Percentiles rank a stretch among this genome's conserved stretches.
These are phyloP conservation scores for Eristalinus aeneus DNA, from an alignment of 2,888 invertebrate genomes.

Conservation along the genomic window DNA sequence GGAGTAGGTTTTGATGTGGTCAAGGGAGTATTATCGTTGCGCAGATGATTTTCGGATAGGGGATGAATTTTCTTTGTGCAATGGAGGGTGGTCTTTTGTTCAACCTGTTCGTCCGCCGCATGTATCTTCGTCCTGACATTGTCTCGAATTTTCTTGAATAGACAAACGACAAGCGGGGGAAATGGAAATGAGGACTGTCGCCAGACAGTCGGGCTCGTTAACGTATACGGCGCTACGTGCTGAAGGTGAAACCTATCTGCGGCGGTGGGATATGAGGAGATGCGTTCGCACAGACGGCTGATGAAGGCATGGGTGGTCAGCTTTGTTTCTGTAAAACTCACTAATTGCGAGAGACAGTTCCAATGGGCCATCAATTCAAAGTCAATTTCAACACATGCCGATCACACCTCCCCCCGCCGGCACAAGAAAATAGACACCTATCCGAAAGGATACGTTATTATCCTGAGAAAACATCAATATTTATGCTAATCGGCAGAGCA, in stretches of 20 bases:
- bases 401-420: neutral
- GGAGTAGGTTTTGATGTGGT: neutral
- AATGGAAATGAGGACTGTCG: constrained; percentile 4
- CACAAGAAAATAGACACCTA: constrained; percentile 30
- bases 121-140: constrained; percentile 3
- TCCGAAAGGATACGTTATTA: constrained; percentile 42
- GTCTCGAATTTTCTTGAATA: neutral
- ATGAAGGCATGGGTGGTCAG: neutral
- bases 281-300: neutral
- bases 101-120: neutral
- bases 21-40: neutral
- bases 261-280: neutral
- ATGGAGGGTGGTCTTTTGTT: neutral
- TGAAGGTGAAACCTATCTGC: neutral
- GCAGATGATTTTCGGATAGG: neutral
- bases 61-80: neutral
- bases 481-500: constrained; percentile 56
- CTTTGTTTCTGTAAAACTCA: too few relatives aligned
- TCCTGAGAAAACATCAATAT: constrained; percentile 59
- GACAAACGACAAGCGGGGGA: neutral
- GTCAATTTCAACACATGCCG: neutral
- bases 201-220: neutral
- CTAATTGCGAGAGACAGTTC: too few relatives aligned
- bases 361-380: neutral
- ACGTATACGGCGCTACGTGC: neutral